Conservation (phyloP, 1,140 invertebrate genomes). For the Megathymus violae region DNA sequence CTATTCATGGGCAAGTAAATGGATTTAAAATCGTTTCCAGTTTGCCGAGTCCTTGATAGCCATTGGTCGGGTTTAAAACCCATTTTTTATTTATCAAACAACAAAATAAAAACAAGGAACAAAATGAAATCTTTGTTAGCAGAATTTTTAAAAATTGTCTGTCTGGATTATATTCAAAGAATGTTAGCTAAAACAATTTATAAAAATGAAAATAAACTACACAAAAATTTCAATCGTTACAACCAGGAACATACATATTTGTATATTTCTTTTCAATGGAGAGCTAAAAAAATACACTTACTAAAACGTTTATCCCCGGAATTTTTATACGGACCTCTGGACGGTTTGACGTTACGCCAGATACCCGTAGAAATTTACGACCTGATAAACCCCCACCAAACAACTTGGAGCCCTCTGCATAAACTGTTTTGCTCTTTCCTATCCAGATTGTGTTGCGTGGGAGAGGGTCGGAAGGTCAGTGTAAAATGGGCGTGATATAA, state of each 20-base stretch:
- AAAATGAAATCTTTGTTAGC: neutral
- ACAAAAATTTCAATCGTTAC: neutral
- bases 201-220: conserved; percentile 2
- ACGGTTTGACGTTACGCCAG: conserved; percentile 63
- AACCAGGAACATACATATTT: conserved; percentile 6
- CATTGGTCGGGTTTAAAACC: no score
- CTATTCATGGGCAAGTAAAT: neutral
- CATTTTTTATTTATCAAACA: neutral
- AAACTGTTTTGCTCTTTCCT: conserved; percentile 31
- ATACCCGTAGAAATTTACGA: conserved; percentile 76
- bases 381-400: conserved; percentile 71
- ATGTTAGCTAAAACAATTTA: neutral
- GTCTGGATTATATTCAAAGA: neutral
- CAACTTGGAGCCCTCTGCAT: conserved; percentile 50
- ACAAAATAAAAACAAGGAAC: neutral
- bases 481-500: conserved; percentile 55
- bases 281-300: conserved; percentile 40
- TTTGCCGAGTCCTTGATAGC: no score
- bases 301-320: conserved; percentile 40
- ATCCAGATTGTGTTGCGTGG: conserved; percentile 19
- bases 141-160: neutral
- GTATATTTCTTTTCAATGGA: conserved; percentile 27
- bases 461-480: conserved; percentile 44
- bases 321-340: conserved; percentile 56
- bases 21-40: neutral